phyloP scores from a whole-genome alignment of 2,797 vertebrate species.

The Varecia variegata region DNA sequence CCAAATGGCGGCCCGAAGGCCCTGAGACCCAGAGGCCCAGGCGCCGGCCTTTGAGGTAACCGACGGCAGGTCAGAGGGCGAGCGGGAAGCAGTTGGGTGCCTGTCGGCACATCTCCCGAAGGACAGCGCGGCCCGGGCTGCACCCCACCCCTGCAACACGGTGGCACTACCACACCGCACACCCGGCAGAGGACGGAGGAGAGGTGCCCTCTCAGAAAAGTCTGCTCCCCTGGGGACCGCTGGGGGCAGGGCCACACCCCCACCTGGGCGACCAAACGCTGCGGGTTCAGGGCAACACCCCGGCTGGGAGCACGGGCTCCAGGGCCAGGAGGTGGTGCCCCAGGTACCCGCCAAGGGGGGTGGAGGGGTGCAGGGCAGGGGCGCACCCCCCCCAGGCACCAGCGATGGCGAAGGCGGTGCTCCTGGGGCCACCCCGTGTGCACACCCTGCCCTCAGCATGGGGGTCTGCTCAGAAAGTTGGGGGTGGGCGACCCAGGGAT shows the following conservation, averaged over 20 bases:
- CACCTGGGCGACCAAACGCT: background rate
- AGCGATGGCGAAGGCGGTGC: background rate
- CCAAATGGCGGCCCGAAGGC: background rate
- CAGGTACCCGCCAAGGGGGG: background rate
- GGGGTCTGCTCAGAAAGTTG: background rate
- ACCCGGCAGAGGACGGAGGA: background rate
- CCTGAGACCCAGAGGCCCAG: background rate
- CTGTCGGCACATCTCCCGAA: background rate
- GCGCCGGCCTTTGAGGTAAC: no score
- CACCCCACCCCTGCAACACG: background rate
- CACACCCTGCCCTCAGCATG: no score
- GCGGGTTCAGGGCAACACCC: background rate
- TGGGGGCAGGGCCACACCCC: background rate
- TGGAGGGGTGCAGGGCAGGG: no score
- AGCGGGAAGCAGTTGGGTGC: background rate
- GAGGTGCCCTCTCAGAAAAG: background rate
- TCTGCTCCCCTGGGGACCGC: background rate
- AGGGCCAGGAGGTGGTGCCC: background rate
- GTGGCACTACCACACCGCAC: background rate
- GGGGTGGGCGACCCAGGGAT: background rate
- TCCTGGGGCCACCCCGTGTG: fast-evolving
- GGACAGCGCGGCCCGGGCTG: background rate
- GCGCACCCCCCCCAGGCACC: background rate
- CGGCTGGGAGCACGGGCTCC: background rate
- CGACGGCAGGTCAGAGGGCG: no score